Evolutionary conservation across 1,140 invertebrate species (phyloP), one percentile per base, ranked within the genome.

Genomic region (Zaprionus nigranus): DNA sequence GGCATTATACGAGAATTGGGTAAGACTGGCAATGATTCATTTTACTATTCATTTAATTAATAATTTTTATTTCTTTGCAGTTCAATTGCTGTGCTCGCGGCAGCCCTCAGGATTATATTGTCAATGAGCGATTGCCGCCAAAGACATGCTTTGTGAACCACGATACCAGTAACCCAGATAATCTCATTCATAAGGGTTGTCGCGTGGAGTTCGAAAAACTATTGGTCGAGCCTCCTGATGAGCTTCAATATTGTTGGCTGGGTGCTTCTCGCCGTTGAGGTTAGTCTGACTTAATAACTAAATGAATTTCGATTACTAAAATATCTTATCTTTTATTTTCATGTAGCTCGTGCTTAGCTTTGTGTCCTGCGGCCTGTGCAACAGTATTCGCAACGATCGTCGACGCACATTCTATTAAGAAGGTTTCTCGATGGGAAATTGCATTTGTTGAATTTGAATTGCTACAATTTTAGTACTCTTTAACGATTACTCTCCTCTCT

Each of bases 41-140:
- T 13, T 24, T 28, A 54, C 17, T 17, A 0, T 36, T 54, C 20
- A 53, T 20, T 40, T 46, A 20, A 51, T 3, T 22, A 22, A 24
- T n/a, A 22, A 20, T 7, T n/a, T n/a, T n/a, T 24, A 38, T 26
- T 34, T 46, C 5, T 17, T 78, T 22, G 11, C 57, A 94, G 94
- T 82, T 94, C 13, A 9, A 93, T n/a, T 95, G 95, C 62, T 95
- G 95, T 56, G 95, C 94, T 54, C 75, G 94, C 12, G 66, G 90
- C 3, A 76, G 79, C 26, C 82, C 91, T 0, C 38, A 72, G 9
- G 93, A 94, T 71, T 94, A 82, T 17, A 22, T 79, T 26, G 66
- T 73, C 22, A 87, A 85, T 22, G 75, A 73, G 34, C 79, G 81
- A 2, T 34, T 88, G 51, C 81, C 62, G 13, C 78, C 65, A 7